Evolutionary conservation across 2,888 invertebrate genomes (phyloP), one percentile per base, ranked within the genome.

Genomic region (Fabriciana adippe): DNA sequence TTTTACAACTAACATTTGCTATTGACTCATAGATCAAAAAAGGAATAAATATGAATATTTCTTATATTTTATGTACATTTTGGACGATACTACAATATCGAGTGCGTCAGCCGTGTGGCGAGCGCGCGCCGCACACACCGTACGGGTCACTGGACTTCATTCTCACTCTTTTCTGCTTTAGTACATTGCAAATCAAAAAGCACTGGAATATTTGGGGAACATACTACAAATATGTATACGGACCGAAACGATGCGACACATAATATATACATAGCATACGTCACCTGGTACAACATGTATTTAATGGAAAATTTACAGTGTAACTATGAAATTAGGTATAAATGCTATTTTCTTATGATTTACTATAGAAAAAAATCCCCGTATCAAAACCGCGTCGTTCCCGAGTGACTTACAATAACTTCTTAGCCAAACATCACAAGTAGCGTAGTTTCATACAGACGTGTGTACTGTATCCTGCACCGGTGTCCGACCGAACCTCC

Each of bases 361-460:
- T 31, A 54, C 47, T 31, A 18, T 63, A 45, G 59, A 60, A 60
- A 66, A 60, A 56, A 67, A 62, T 75, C 63, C 67, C 64, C 68
- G 60, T 64, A 61, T 64, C 59, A 64, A 65, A 63, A 65, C 55
- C 53, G 31, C 64, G 55, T 47, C 60, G 68, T 73, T 70, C 74
- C 81, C 80, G 86, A 76, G 82, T 87, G 89, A 89, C 89, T 85
- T 87, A 88, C 82, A 84, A 83, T 84, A 83, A 88, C 87, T 85
- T 88, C 88, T 85, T 41, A 41, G 87, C 89, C 89, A 83, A 88
- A 87, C 90, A 91, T 90, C 90, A 90, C 90, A 89, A 84, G 76
- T 70, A 75, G 82, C 81, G 79, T 77, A 73, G 74, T 75, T 81
- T 31, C 55, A 75, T 79, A 80, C 75, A 79, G 73, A 72, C 48